A percentile compares a stretch with the other conserved stretches of the same genome.
Evolutionary conservation across 2,797 vertebrate genomes (phyloP).

Genomic region (Cephalopachus bancanus): DNA sequence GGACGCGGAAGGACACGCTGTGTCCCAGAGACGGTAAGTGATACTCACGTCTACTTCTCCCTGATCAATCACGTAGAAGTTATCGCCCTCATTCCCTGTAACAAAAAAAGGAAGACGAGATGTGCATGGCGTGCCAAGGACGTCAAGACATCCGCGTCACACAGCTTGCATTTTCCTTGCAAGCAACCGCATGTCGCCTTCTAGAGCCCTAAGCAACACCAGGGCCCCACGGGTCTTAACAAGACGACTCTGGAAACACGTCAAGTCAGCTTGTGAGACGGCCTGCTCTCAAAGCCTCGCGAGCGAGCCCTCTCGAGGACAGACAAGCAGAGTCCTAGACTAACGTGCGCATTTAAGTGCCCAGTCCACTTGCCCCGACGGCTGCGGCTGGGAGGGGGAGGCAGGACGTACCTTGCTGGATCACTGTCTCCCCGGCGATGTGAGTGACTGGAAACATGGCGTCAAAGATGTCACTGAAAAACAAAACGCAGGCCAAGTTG

Average conservation of each 20-base stretch:
- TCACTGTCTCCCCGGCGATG: constrained; percentile 98
- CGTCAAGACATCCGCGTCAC: fast-evolving
- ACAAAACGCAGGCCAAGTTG: constrained; percentile 39
- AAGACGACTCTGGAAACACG: fast-evolving
- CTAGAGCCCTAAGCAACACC: no score
- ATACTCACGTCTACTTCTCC: constrained; percentile 98
- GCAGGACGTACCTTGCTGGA: constrained; percentile 94
- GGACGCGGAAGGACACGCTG: fast-evolving
- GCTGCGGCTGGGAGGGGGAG: background rate
- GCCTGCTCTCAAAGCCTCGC: background rate
- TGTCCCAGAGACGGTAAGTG: fast-evolving
- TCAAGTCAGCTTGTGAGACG: fast-evolving
- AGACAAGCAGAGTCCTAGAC: fast-evolving
- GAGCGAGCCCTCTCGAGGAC: background rate
- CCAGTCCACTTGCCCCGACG: fast-evolving
- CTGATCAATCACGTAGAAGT: constrained; percentile 99
- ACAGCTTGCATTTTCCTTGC: background rate
- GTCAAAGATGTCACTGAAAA: constrained; percentile 97
- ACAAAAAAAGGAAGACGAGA: constrained; percentile 70
- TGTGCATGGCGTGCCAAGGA: fast-evolving
- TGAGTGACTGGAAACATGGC: constrained; percentile 99
- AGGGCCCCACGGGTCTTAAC: no score
- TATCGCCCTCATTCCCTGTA: constrained; percentile 98
- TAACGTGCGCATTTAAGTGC: background rate
- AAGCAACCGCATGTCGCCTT: background rate